Percentiles rank a stretch among this genome's conserved stretches.
phyloP scores from a whole-genome alignment of 2,797 vertebrate species.

The Etheostoma nigrum region DNA sequence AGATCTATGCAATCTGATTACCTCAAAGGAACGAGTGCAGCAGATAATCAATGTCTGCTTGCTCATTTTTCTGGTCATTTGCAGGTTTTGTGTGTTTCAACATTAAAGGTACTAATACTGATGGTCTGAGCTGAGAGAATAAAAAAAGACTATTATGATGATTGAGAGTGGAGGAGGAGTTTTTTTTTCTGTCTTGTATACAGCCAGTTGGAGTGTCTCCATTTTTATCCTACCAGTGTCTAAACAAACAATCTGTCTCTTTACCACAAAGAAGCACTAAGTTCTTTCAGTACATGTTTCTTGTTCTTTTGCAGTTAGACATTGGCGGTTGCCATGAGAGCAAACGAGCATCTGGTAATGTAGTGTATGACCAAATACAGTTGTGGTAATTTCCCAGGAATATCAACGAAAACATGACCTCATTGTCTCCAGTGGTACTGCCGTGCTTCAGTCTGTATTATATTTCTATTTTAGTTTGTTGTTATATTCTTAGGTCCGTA shows the following conservation, averaged over 20 bases:
- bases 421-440: not conserved
- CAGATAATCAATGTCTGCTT: not conserved
- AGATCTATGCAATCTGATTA: not conserved
- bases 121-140: not conserved
- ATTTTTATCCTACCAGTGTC: constrained; percentile 1
- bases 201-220: not conserved
- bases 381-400: not conserved
- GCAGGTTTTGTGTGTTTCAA: not conserved
- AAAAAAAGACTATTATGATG: not conserved
- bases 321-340: constrained; percentile 32
- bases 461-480: not conserved
- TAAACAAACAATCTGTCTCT: constrained; percentile 8
- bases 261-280: not conserved
- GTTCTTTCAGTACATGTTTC: constrained; percentile 10
- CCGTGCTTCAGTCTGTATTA: not conserved
- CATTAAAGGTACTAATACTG: not conserved
- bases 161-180: constrained; percentile 1
- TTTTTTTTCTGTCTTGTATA: not conserved
- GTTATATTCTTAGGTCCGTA: not conserved
- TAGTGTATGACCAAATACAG: too few species aligned
- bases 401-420: not conserved
- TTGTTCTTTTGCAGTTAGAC: constrained; percentile 7
- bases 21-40: not conserved
- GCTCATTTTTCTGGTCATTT: not conserved
- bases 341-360: too few species aligned